These are phyloP conservation scores for Rhinoraja longicauda DNA, from an alignment of 2,797 vertebrate species.

Conservation along the genomic window DNA sequence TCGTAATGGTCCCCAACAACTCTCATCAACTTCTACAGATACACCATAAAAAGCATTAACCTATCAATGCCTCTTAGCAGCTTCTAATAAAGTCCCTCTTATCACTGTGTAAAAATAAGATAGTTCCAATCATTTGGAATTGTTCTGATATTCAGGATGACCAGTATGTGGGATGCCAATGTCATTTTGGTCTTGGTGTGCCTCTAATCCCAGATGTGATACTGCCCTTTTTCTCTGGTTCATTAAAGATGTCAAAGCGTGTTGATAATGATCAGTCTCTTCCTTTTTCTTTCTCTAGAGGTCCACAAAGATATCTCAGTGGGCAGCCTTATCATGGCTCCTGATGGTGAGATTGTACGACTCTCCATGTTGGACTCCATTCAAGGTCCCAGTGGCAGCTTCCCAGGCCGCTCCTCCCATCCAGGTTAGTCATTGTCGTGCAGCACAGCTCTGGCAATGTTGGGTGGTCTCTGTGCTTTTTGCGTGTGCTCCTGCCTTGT, in stretches of 20 bases:
- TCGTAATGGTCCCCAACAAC: too few species aligned
- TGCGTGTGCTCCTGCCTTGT: too few species aligned
- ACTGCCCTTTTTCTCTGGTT: not conserved
- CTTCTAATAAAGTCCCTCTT: not conserved
- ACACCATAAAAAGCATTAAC: not conserved
- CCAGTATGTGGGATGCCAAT: not conserved
- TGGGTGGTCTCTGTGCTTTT: not conserved
- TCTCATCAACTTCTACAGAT: too few species aligned
- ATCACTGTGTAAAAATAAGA: not conserved
- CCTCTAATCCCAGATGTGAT: not conserved
- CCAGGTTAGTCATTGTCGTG: not conserved
- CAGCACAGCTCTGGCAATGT: not conserved
- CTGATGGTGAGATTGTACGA: slow-evolving; percentile 58
- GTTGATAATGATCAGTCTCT: not conserved
- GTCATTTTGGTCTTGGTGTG: not conserved
- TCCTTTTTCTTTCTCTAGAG: slow-evolving; percentile 52
- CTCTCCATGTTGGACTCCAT: slow-evolving; percentile 52
- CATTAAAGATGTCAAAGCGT: not conserved
- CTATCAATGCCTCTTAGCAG: not conserved
- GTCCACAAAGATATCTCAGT: slow-evolving; percentile 50
- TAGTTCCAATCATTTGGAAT: not conserved
- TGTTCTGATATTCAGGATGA: not conserved
- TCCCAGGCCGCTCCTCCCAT: not conserved
- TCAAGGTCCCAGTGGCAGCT: slow-evolving; percentile 42
- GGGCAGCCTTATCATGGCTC: slow-evolving; percentile 56